Evolutionary conservation across 2,113 vertebrate species (phyloP).

Genomic region (Pachypanchax playfairii): DNA sequence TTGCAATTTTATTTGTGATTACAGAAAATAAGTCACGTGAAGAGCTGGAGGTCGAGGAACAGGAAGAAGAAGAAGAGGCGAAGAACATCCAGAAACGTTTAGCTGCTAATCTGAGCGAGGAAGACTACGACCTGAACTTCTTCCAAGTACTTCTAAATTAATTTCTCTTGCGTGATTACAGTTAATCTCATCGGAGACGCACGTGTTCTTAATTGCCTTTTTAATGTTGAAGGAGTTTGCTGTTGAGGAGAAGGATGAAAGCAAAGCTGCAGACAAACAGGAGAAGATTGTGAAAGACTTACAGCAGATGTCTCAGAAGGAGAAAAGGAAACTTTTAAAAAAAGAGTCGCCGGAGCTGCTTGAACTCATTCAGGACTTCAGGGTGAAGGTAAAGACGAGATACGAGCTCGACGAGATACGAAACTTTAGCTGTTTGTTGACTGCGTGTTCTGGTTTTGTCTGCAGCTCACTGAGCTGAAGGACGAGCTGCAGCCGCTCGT

Average conservation of each 20-base stretch:
- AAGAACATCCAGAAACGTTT: slow-evolving; percentile 90
- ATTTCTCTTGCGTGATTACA: background rate
- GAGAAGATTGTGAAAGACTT: slow-evolving; percentile 89
- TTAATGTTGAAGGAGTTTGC: slow-evolving; percentile 71
- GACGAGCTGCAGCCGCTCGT: slow-evolving; percentile 90
- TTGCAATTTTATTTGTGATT: slow-evolving; percentile 5
- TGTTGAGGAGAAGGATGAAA: slow-evolving; percentile 55
- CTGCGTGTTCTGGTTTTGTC: background rate
- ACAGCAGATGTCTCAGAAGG: slow-evolving; percentile 87
- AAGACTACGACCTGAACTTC: slow-evolving; percentile 90
- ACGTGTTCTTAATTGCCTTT: background rate
- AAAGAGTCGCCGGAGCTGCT: slow-evolving; percentile 95
- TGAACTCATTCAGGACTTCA: slow-evolving; percentile 92
- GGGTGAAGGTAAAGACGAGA: slow-evolving; percentile 80
- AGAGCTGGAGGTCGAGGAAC: slow-evolving; percentile 86
- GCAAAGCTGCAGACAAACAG: slow-evolving; percentile 65
- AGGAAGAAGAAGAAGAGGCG: slow-evolving; percentile 94
- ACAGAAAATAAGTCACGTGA: slow-evolving; percentile 80
- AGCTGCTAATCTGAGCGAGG: slow-evolving; percentile 86
- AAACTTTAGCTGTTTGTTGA: background rate
- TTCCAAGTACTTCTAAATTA: slow-evolving; percentile 77
- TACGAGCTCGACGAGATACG: background rate
- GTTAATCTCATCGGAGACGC: background rate
- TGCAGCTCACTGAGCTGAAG: slow-evolving; percentile 85
- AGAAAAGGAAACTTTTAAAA: slow-evolving; percentile 92